A percentile compares a stretch with the other conserved stretches of the same genome.
phyloP scores from a whole-genome alignment of 2,888 invertebrate species.

The Acleris sparsana region DNA sequence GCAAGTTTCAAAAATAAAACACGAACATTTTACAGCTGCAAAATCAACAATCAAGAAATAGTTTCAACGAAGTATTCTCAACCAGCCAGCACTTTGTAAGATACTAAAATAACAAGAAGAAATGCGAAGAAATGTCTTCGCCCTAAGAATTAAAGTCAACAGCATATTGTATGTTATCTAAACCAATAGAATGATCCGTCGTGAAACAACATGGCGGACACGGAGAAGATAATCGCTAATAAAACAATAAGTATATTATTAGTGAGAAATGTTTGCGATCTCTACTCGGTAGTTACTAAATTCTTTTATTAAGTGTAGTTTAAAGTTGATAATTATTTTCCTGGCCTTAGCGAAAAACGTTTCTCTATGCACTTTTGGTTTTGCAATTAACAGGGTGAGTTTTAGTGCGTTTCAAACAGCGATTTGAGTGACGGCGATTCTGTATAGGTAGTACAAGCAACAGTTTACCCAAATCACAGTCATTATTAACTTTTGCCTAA shows the following conservation, averaged over 20 bases:
- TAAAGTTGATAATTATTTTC: neutral
- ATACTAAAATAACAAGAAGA: slow-evolving; percentile 4
- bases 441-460: too few relatives aligned
- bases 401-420: neutral
- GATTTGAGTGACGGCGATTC: too few relatives aligned
- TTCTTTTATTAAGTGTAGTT: neutral
- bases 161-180: neutral
- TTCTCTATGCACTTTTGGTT: too few relatives aligned
- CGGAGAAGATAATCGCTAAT: slow-evolving; percentile 3
- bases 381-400: neutral
- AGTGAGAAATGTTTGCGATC: slow-evolving; percentile 12
- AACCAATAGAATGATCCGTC: slow-evolving; percentile 4
- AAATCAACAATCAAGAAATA: slow-evolving; percentile 1
- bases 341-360: too few relatives aligned
- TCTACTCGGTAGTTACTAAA: neutral
- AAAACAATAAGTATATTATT: slow-evolving; percentile 6
- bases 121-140: slow-evolving; percentile 3
- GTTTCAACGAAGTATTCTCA: neutral
- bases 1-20: neutral
- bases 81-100: neutral
- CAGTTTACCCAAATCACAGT: too few relatives aligned
- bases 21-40: neutral
- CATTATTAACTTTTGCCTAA: too few relatives aligned
- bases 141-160: slow-evolving; percentile 1
- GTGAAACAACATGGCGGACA: slow-evolving; percentile 3